phyloP scores from a whole-genome alignment of 2,113 vertebrate species.

The Chloropsis cyanopogon region DNA sequence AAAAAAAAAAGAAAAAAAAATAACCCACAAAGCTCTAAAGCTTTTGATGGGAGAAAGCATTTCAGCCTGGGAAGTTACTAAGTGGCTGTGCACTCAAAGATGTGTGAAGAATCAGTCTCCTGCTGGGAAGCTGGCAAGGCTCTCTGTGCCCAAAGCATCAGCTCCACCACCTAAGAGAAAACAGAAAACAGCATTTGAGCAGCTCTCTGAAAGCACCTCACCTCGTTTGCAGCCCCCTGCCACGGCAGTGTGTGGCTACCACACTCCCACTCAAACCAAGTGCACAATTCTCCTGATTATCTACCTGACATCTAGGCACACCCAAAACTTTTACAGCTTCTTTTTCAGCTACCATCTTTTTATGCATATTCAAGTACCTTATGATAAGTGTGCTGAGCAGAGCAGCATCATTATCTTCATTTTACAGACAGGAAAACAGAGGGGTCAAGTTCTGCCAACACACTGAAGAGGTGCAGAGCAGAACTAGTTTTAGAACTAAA shows the following conservation, averaged over 20 bases:
- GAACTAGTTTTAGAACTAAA: neutral
- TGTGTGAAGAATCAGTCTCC: neutral
- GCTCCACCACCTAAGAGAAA: neutral
- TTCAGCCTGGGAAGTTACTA: neutral
- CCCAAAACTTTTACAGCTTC: neutral
- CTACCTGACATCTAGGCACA: neutral
- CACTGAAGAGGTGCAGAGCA: neutral
- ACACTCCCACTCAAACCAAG: neutral
- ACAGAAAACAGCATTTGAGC: neutral
- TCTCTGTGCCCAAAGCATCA: neutral
- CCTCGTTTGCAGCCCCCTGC: slow-evolving; percentile 21
- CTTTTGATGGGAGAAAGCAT: neutral
- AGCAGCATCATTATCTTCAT: neutral
- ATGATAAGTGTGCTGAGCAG: neutral
- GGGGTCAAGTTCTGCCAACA: neutral
- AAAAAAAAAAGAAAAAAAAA: fast-evolving
- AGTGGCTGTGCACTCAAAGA: neutral
- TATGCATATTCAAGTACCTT: neutral
- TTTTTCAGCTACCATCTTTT: neutral
- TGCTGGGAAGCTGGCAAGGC: neutral
- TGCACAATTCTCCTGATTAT: neutral
- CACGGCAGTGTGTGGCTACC: neutral
- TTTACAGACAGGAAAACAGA: neutral
- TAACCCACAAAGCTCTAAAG: neutral
- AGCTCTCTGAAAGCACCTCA: neutral